phyloP scores from a whole-genome alignment of 1,140 invertebrate genomes.

The Drosophila serrata region DNA sequence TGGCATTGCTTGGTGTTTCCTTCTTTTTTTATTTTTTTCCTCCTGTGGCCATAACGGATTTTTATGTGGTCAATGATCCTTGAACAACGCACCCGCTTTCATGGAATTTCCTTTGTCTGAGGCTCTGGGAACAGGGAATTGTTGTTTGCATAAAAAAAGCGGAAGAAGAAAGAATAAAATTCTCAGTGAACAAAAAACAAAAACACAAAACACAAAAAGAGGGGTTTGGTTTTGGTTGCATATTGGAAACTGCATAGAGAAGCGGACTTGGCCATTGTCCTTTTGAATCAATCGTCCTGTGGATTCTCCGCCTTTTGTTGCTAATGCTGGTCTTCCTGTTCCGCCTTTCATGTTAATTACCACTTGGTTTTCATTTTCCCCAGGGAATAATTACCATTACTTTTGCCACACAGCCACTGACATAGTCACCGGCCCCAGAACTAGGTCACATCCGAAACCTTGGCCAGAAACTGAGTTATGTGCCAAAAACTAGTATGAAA shows the following conservation, averaged over 20 bases:
- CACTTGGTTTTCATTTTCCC: not conserved
- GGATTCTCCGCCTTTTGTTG: not conserved
- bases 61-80: conserved; percentile 82
- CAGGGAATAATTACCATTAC: conserved; percentile 38
- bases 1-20: conserved; percentile 25
- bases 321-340: conserved; percentile 16
- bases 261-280: conserved; percentile 25
- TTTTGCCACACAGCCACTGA: conserved; percentile 2
- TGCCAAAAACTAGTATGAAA: conserved; percentile 36
- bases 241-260: conserved; percentile 24
- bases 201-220: not conserved
- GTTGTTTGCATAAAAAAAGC: conserved; percentile 50
- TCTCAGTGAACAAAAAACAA: conserved; percentile 1
- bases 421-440: conserved; percentile 6
- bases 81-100: conserved; percentile 51
- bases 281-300: conserved; percentile 19
- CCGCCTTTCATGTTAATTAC: conserved; percentile 31
- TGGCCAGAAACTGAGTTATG: conserved; percentile 40
- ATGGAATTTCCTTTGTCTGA: conserved; percentile 54
- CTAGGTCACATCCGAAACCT: conserved; percentile 48
- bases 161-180: conserved; percentile 22
- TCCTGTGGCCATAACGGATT: conserved; percentile 68
- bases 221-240: not conserved
- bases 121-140: conserved; percentile 13
- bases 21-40: conserved; percentile 6